Evolutionary conservation across 1,140 invertebrate species (phyloP).

Genomic region (Drosophila pallidifrons): DNA sequence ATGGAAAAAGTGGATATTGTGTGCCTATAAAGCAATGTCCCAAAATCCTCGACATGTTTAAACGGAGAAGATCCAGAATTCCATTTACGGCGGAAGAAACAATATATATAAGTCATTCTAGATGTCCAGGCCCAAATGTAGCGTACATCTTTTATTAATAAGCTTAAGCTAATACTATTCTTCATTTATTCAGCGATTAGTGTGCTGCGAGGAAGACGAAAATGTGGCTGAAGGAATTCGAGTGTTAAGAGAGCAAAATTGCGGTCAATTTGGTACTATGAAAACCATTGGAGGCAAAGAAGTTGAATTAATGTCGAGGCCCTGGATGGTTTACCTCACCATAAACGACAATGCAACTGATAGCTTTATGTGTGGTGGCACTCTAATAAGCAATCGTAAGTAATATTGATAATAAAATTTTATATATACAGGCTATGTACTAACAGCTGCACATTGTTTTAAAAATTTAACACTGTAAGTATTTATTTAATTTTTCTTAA

Average conservation of each 20-base stretch:
- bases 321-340: constrained; percentile 35
- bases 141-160: no score
- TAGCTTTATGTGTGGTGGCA: constrained; percentile 15
- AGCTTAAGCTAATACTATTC: no score
- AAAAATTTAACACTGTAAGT: constrained; percentile 3
- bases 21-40: no score
- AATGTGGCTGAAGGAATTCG: not conserved
- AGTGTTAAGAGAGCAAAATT: not conserved
- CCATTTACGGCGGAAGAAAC: no score
- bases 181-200: not conserved
- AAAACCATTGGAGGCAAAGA: not conserved
- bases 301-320: constrained; percentile 23
- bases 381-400: constrained; percentile 27
- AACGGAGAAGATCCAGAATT: no score
- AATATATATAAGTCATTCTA: no score
- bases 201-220: constrained; percentile 25
- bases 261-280: not conserved
- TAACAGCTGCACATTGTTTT: constrained; percentile 40
- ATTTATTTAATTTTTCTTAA: not conserved
- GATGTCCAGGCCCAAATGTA: no score
- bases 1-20: no score
- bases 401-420: not conserved
- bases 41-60: no score
- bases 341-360: not conserved
- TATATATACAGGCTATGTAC: constrained; percentile 14